phyloP scores from a whole-genome alignment of 2,113 vertebrate genomes.

The Mormyrus iriodes region DNA sequence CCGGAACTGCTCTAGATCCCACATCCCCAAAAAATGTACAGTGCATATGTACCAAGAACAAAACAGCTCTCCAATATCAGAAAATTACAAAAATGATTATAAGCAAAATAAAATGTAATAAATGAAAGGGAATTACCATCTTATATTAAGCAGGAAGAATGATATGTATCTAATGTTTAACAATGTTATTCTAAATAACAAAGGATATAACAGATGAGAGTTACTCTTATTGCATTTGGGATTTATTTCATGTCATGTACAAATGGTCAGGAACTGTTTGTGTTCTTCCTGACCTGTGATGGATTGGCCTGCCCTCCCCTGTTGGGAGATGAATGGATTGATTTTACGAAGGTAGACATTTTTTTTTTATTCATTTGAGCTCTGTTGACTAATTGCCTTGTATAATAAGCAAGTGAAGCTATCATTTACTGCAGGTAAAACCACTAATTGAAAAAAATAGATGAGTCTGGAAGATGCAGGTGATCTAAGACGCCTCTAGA shows the following conservation, averaged over 20 bases:
- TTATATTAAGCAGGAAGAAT: not conserved
- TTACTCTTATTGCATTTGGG: not conserved
- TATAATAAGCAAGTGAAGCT: constrained; percentile 8
- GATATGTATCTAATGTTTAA: not conserved
- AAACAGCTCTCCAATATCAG: not conserved
- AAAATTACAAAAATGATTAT: not conserved
- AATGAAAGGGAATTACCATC: not conserved
- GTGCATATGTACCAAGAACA: not conserved
- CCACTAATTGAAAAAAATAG: constrained; percentile 23
- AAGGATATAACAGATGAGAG: not conserved
- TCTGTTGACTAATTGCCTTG: not conserved
- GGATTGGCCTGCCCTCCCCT: not conserved
- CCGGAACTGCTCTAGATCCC: not conserved
- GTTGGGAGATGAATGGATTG: not conserved
- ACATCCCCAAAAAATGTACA: not conserved
- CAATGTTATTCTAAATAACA: not conserved
- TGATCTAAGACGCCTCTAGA: constrained; percentile 46
- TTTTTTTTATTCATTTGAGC: not conserved
- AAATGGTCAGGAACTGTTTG: not conserved
- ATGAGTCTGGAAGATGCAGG: constrained; percentile 30
- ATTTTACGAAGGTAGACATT: not conserved
- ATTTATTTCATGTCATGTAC: not conserved
- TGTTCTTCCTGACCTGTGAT: not conserved
- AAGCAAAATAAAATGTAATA: not conserved
- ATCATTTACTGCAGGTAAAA: not conserved